These are phyloP conservation scores for Aphaenogaster floridana DNA, from an alignment of 1,140 invertebrate species.

Conservation along the genomic window DNA sequence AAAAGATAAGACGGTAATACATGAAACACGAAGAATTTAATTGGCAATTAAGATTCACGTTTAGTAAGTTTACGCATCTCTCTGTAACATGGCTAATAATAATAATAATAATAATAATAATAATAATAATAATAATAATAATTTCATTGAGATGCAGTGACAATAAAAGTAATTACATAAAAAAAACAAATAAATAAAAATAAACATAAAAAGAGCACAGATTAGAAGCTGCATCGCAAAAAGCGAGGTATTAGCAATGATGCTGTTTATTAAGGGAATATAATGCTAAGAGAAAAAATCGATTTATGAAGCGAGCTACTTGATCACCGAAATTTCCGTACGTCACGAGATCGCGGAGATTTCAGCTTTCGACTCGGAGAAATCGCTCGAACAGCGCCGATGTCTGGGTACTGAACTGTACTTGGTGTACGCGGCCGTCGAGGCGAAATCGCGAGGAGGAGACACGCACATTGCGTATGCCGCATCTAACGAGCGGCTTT, in stretches of 20 bases:
- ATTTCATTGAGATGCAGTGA: too few relatives aligned
- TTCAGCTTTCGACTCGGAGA: slow-evolving; percentile 15
- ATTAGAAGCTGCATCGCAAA: too few relatives aligned
- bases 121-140: too few relatives aligned
- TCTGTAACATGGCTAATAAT: background rate
- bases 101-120: background rate
- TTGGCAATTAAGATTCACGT: slow-evolving; percentile 18
- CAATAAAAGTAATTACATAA: too few relatives aligned
- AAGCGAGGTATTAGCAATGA: too few relatives aligned
- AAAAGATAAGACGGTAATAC: background rate
- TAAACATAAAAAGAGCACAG: too few relatives aligned
- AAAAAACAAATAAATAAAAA: too few relatives aligned
- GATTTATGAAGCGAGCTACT: too few relatives aligned
- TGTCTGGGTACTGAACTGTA: slow-evolving; percentile 11
- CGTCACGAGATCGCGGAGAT: background rate
- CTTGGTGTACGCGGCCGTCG: slow-evolving; percentile 18
- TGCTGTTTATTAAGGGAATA: background rate
- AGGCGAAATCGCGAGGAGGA: slow-evolving; percentile 71
- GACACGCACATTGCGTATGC: slow-evolving; percentile 74
- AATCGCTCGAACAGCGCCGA: slow-evolving; percentile 40
- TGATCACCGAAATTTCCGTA: background rate
- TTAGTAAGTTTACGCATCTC: background rate
- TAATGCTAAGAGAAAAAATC: background rate
- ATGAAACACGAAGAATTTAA: background rate
- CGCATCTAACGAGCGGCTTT: slow-evolving; percentile 71